Conservation (phyloP, 64 coral and sea anemone genomes). For the Trachythela sp. region DNA sequence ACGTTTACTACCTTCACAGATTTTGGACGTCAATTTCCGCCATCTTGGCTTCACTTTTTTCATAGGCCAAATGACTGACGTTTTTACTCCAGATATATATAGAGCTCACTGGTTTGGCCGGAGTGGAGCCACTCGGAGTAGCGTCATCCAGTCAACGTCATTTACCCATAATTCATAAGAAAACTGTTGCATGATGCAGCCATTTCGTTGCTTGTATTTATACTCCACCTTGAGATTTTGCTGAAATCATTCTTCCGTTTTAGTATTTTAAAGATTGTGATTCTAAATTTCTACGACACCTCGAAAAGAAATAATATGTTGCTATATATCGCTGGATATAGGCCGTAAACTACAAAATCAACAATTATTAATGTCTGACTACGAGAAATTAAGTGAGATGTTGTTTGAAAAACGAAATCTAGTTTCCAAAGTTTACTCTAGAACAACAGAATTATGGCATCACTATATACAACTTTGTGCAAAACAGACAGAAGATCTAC, state of each 20-base stretch:
- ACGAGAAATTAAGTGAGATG: neutral
- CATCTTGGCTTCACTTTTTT: too few relatives aligned
- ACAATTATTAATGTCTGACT: neutral
- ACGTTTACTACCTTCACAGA: too few relatives aligned
- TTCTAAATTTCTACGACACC: neutral
- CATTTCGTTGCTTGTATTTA: neutral
- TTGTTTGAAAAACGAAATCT: neutral
- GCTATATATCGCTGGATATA: neutral
- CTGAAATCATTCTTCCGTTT: neutral
- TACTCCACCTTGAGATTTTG: neutral
- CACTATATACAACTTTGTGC: neutral
- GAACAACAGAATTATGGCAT: neutral
- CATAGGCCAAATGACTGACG: too few relatives aligned
- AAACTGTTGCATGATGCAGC: neutral
- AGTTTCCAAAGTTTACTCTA: neutral
- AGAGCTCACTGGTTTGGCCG: too few relatives aligned
- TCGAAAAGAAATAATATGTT: neutral
- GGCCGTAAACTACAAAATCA: neutral
- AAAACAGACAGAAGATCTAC: neutral
- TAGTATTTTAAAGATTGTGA: neutral
- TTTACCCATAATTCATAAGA: too few relatives aligned
- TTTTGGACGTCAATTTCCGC: too few relatives aligned
- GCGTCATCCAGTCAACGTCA: too few relatives aligned
- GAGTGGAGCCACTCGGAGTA: too few relatives aligned
- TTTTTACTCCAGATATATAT: too few relatives aligned